Evolutionary conservation across 1,140 invertebrate genomes (phyloP), one percentile per base, ranked within the genome.

Genomic region (Drosophila dunni): DNA sequence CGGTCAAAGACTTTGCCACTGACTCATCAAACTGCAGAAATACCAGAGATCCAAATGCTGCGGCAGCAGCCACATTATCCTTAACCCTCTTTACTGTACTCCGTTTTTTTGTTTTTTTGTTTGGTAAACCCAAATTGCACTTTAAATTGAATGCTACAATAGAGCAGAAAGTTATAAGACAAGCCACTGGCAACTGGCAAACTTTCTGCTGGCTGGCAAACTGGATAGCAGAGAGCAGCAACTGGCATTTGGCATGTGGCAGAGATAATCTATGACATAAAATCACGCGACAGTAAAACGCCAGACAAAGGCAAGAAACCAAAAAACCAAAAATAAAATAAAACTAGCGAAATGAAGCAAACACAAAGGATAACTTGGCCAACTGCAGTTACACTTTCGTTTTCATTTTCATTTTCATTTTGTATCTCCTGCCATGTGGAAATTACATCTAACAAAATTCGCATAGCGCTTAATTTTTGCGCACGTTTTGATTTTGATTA

Each of bases 401-500:
- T 54, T 38, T 15, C 33, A 17, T 54, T 54, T 38, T 54, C 17
- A 20, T 48, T 60, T 20, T 15, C 33, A 17, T 54, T 54, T 17
- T 54, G 17, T 13, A 17, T 36, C 33, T 54, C 40, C 77, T 51
- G 81, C 69, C n/a, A 64, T 78, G 66, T 83, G 83, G 84, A 88
- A 88, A 88, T 86, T 72, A 45, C 38, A 78, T 40, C 76, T 68
- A 69, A 80, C 79, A 68, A 71, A 68, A 72, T 67, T 73, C 65
- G 62, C 78, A 69, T 78, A 64, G 15, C 45, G 63, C 69, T 85
- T 80, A 72, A 74, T 78, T 80, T 85, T 85, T 81, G 72, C 71
- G 72, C 83, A 88, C 83, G 65, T 86, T 89, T 88, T 89, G 83
- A 69, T 86, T 89, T 79, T 89, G 83, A 89, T 80, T 89, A 82